Percentiles rank a stretch among this genome's conserved stretches.
Conservation (phyloP, 2,113 vertebrate genomes). For the Lagopus muta region DNA sequence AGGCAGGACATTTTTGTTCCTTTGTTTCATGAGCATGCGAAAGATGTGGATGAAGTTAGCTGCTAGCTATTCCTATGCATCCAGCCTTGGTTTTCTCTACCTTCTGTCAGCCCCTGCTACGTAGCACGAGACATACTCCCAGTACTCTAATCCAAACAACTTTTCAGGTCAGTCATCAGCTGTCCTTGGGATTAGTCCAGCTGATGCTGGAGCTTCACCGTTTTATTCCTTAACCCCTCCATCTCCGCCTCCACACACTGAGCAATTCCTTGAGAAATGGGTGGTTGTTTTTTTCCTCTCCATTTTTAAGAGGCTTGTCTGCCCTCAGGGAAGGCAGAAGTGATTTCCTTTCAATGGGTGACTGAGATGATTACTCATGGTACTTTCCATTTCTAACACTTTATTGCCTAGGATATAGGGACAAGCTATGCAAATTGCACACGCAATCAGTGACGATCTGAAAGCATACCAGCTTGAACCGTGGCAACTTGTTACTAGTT, state of each 20-base stretch:
- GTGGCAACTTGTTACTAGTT: slow-evolving; percentile 24
- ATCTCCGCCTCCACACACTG: not conserved
- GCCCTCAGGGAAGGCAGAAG: slow-evolving; percentile 7
- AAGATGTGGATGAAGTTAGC: not conserved
- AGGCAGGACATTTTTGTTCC: not conserved
- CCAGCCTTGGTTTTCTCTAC: not conserved
- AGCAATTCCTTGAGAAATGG: not conserved
- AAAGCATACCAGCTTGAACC: not conserved
- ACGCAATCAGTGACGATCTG: not conserved
- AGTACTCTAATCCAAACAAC: slow-evolving; percentile 25
- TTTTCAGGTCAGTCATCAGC: not conserved
- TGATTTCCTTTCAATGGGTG: not conserved
- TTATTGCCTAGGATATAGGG: slow-evolving; percentile 44
- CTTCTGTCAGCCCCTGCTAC: not conserved
- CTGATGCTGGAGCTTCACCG: not conserved
- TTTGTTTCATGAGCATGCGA: not conserved
- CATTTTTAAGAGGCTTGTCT: not conserved
- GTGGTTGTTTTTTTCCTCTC: not conserved
- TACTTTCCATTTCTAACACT: slow-evolving; percentile 50
- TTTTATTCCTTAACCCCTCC: not conserved
- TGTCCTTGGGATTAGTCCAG: slow-evolving; percentile 21
- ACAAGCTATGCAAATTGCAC: not conserved
- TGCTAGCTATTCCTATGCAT: not conserved
- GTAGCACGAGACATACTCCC: not conserved
- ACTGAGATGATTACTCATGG: slow-evolving; percentile 30